phyloP scores from a whole-genome alignment of 2,113 vertebrate genomes.

The Brienomyrus brachyistius region DNA sequence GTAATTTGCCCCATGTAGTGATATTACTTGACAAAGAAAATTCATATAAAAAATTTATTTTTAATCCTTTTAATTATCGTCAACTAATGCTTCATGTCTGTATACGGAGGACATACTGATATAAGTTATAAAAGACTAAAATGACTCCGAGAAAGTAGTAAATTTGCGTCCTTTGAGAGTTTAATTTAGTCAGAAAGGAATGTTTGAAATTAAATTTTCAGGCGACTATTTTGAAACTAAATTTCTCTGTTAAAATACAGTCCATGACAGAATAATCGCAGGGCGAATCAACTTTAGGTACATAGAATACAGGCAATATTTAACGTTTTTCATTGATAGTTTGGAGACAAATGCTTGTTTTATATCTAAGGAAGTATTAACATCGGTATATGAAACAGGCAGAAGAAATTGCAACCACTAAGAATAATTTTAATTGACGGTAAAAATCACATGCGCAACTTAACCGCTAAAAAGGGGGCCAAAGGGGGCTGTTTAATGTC shows the following conservation, averaged over 20 bases:
- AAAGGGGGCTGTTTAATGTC: neutral
- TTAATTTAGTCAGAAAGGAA: neutral
- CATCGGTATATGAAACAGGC: neutral
- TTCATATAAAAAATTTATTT: conserved; percentile 1
- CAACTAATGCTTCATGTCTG: neutral
- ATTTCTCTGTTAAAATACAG: neutral
- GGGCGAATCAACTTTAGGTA: neutral
- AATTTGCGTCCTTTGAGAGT: neutral
- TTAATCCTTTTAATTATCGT: neutral
- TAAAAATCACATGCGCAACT: neutral
- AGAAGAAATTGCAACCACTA: neutral
- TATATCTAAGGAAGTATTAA: neutral
- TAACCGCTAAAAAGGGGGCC: neutral
- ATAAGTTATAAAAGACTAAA: neutral
- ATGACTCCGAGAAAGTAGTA: neutral
- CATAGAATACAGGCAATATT: neutral
- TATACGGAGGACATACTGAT: neutral
- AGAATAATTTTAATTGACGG: neutral
- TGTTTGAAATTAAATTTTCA: neutral
- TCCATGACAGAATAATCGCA: neutral
- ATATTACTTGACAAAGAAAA: neutral
- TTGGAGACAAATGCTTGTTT: neutral
- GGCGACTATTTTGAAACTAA: neutral
- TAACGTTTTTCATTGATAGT: neutral
- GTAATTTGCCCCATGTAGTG: neutral